Conservation (phyloP, 1,140 invertebrate genomes). For the Drosophila orosa region DNA sequence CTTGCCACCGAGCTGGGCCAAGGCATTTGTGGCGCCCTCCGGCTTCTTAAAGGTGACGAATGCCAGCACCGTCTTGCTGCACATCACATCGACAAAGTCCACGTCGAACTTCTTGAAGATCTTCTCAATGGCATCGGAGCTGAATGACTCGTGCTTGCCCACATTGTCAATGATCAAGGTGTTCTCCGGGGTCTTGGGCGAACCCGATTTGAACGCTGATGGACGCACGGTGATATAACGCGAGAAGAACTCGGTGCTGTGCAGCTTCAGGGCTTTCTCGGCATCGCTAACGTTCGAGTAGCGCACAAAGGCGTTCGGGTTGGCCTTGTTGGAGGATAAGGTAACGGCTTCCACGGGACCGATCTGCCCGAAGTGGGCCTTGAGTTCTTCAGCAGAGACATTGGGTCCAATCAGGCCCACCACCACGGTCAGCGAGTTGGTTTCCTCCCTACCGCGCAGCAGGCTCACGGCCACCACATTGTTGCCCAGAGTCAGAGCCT, state of each 20-base stretch:
- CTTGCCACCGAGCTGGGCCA: conserved; percentile 55
- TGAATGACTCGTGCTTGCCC: conserved; percentile 40
- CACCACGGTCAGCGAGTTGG: conserved; percentile 41
- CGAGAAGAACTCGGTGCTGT: conserved; percentile 52
- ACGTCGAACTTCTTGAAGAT: conserved; percentile 68
- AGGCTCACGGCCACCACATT: conserved; percentile 24
- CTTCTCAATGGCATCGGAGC: conserved; percentile 33
- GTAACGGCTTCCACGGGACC: conserved; percentile 49
- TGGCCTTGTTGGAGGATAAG: conserved; percentile 23
- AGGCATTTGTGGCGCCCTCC: conserved; percentile 48
- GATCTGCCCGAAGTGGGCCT: conserved; percentile 47
- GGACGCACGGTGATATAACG: conserved; percentile 59
- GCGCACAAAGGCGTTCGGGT: conserved; percentile 47
- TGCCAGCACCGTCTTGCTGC: conserved; percentile 45
- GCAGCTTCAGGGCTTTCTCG: conserved; percentile 48
- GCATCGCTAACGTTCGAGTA: conserved; percentile 22
- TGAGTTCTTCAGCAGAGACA: conserved; percentile 40
- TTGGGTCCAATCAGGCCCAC: conserved; percentile 43
- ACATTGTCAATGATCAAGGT: conserved; percentile 48
- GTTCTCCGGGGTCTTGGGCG: neutral
- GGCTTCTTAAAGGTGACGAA: conserved; percentile 60
- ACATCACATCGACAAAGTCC: conserved; percentile 44
- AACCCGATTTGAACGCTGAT: neutral
- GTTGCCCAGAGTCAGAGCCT: conserved; percentile 39
- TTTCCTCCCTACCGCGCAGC: neutral